Conservation (phyloP, 2,797 vertebrate genomes). For the Dendrocincla tyrannina region DNA sequence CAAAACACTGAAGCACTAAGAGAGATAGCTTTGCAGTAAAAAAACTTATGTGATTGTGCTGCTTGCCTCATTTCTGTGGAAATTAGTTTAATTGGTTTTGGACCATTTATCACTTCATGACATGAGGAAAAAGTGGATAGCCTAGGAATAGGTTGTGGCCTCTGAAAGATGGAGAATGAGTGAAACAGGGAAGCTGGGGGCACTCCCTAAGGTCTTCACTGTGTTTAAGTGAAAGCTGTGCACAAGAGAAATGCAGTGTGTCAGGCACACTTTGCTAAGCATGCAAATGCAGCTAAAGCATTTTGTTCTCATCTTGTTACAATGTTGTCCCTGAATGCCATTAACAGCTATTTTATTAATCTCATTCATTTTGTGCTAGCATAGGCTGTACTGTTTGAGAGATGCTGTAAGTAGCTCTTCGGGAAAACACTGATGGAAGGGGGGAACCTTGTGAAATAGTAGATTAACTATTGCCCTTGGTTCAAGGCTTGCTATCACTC, state of each 20-base stretch:
- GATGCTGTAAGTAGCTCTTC: not conserved
- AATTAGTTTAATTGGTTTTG: not conserved
- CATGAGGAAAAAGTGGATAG: not conserved
- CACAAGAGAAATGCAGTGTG: not conserved
- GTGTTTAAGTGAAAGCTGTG: not conserved
- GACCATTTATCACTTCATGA: not conserved
- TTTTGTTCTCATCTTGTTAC: not conserved
- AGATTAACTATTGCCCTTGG: not conserved
- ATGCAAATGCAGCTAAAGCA: not conserved
- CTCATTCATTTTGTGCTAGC: not conserved
- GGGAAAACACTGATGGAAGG: not conserved
- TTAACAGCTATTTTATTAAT: not conserved
- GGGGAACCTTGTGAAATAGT: not conserved
- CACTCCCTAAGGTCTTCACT: not conserved
- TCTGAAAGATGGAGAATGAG: not conserved
- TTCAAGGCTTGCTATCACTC: not conserved
- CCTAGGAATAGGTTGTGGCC: not conserved
- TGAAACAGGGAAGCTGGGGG: not conserved
- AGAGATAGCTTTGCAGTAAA: not conserved
- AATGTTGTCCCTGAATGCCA: not conserved
- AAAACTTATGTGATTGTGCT: not conserved
- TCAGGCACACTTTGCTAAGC: not conserved
- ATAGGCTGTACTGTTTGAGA: not conserved
- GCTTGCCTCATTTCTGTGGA: not conserved
- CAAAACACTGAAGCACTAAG: not conserved